phyloP scores from a whole-genome alignment of 1,140 invertebrate species.

The Brachionus rotundiformis region DNA sequence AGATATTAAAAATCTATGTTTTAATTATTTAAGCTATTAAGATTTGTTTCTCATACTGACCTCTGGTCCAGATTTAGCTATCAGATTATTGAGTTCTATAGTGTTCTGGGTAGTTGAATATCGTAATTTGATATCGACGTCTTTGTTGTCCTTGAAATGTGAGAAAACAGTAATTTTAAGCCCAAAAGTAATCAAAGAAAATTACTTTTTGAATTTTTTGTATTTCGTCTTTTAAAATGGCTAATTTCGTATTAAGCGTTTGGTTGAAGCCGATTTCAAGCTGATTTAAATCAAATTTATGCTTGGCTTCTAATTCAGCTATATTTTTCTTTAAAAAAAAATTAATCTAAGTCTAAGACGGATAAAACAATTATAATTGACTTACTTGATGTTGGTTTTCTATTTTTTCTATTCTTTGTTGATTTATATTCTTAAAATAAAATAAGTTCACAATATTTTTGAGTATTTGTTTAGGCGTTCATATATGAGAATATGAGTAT shows the following conservation, averaged over 20 bases:
- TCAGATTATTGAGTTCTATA: conserved; percentile 10
- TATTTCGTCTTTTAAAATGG: conserved; percentile 22
- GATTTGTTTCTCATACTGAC: neutral
- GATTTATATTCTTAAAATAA: conserved; percentile 13
- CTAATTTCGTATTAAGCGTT: neutral
- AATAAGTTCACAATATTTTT: neutral
- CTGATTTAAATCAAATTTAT: conserved; percentile 24
- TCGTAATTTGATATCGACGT: conserved; percentile 9
- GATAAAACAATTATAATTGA: neutral
- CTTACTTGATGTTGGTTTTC: neutral
- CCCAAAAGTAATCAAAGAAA: neutral
- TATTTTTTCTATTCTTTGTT: conserved; percentile 15
- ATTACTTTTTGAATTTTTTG: conserved; percentile 46
- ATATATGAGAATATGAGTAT: neutral
- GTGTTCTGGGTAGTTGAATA: neutral
- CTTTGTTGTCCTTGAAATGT: conserved; percentile 12
- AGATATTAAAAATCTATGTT: no score
- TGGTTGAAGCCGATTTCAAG: conserved; percentile 2
- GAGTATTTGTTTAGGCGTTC: neutral
- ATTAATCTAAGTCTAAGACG: neutral
- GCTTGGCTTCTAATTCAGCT: neutral
- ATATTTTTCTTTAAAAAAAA: conserved; percentile 1
- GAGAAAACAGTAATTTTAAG: neutral
- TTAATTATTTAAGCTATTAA: no score
- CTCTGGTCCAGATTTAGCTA: neutral